phyloP scores from a whole-genome alignment of 2,797 vertebrate species.

The Buphagus erythrorhynchus region DNA sequence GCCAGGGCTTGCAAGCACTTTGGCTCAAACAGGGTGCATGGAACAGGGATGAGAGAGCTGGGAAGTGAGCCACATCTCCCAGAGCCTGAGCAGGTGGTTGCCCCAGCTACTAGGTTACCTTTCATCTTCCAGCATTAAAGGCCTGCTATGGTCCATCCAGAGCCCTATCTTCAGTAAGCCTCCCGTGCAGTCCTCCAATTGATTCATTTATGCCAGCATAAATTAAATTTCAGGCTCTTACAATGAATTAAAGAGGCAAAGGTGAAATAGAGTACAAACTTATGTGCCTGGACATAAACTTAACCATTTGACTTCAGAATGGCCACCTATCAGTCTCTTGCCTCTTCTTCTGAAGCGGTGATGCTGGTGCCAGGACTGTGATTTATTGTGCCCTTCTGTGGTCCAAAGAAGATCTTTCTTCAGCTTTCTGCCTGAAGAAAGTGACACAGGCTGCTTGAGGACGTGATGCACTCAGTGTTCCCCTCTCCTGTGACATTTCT shows the following conservation, averaged over 20 bases:
- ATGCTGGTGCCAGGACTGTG: background rate
- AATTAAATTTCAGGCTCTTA: background rate
- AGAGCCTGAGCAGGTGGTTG: background rate
- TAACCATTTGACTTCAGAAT: background rate
- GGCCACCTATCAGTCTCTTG: background rate
- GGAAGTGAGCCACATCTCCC: background rate
- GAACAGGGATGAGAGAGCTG: background rate
- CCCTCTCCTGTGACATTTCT: background rate
- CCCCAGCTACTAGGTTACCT: background rate
- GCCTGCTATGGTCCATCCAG: background rate
- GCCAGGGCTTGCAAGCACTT: background rate
- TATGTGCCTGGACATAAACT: background rate
- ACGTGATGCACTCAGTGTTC: background rate
- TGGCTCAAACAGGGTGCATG: background rate
- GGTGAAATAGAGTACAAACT: background rate
- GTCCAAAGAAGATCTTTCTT: background rate
- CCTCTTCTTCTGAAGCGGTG: background rate
- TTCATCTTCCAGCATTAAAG: background rate
- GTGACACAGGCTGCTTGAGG: background rate
- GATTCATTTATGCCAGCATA: background rate
- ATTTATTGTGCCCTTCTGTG: background rate
- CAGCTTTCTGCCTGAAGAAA: background rate
- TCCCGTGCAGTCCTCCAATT: background rate
- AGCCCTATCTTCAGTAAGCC: background rate
- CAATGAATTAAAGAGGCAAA: background rate